Conservation (phyloP, 2,113 vertebrate species). For the Malaclemys terrapin region DNA sequence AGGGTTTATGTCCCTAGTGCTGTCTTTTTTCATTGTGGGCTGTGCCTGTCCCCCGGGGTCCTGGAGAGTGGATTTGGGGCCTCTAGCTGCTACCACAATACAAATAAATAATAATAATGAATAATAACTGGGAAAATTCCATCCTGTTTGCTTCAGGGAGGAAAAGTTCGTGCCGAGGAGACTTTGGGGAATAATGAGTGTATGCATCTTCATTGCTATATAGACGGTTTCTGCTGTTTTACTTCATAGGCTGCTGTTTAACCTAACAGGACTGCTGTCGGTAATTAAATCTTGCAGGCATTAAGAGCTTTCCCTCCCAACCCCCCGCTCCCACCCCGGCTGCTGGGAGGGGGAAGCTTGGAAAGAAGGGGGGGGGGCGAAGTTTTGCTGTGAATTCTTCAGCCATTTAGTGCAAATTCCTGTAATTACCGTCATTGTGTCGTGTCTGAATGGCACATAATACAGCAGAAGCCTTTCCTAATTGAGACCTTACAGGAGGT, state of each 20-base stretch:
- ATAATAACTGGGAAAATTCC: background rate
- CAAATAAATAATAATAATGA: background rate
- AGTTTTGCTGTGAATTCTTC: slow-evolving; percentile 89
- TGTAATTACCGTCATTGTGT: slow-evolving; percentile 91
- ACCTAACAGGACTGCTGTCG: slow-evolving; percentile 71
- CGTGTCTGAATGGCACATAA: slow-evolving; percentile 85
- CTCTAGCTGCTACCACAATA: background rate
- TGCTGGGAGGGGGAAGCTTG: slow-evolving; percentile 70
- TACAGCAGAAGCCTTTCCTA: slow-evolving; percentile 89
- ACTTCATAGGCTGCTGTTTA: slow-evolving; percentile 73
- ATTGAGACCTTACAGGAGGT: slow-evolving; percentile 91
- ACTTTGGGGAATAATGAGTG: background rate
- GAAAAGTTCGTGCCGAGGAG: background rate
- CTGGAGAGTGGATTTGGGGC: rapidly evolving
- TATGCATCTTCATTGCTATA: background rate
- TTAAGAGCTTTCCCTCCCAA: slow-evolving; percentile 61
- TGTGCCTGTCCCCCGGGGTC: background rate
- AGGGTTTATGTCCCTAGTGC: rapidly evolving
- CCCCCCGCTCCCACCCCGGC: slow-evolving; percentile 29
- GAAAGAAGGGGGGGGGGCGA: slow-evolving; percentile 50
- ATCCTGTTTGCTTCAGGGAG: background rate
- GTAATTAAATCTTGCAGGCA: slow-evolving; percentile 72
- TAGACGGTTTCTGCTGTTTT: slow-evolving; percentile 37
- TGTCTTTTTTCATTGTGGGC: background rate
- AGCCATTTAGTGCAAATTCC: slow-evolving; percentile 91